Evolutionary conservation across 2,113 vertebrate species (phyloP), one percentile per base, ranked within the genome.

Genomic region (Microtus montanus): DNA sequence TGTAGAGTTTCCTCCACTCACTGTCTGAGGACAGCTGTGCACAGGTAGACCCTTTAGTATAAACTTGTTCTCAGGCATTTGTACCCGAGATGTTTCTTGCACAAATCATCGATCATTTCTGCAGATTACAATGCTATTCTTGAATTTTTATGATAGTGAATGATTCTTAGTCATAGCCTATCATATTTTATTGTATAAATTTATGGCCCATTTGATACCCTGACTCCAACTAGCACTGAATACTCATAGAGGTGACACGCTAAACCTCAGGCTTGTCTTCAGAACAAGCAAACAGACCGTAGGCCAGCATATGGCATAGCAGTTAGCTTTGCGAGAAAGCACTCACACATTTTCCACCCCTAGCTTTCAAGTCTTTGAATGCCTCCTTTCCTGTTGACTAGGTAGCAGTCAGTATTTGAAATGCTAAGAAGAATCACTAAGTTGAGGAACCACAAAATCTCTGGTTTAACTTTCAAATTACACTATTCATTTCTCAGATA

Each of bases 121-220:
- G 68, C 26, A 88, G 44, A 93, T 91, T 96, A 91, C 87, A 78
- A 47, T 79, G 87, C 24, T 93, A 66, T 77, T 89, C 63, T 85
- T 47, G 92, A 79, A 89, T 92, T 80, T 96, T 92, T 96, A 20
- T 90, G 91, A 93, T 90, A 96, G 24, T 87, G 58, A 54, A 28
- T 66, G 92, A 87, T 90, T 93, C 49, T 44, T 95, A 83, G 35
- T 88, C 89, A 33, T 88, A 82, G 35, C 58, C 14, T 74, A 35
- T 73, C 74, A 73, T 11, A 0, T 79, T 86, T 94, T 83, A 93
- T 93, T 91, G 70, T 58, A 63, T 82, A 95, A 80, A 83, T 89
- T 38, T 91, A 64, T 84, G 22, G 88, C 70, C 80, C 61, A 95
- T 73, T 86, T 15, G 79, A n/a, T 91, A 84, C 66, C 71, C 92